Evolutionary conservation across 2,797 vertebrate species (phyloP), one percentile per base, ranked within the genome.

Genomic region (Acomys russatus): DNA sequence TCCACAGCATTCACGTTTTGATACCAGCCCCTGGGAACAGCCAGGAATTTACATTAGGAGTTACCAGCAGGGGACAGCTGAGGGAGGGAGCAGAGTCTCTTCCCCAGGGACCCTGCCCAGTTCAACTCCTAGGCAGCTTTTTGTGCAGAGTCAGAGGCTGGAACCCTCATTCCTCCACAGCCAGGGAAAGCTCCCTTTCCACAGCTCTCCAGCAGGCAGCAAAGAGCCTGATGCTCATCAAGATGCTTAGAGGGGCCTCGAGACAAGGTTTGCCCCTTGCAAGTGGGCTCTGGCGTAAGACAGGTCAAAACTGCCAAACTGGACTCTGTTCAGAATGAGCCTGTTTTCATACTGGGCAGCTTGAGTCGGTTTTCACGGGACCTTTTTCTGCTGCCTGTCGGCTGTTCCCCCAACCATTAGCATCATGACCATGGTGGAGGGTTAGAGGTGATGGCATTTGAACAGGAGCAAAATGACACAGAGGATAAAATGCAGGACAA

Each of bases 21-120:
- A 63, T 79, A 80, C 87, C 85, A 94, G 78, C 66, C 91, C 64
- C 83, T 92, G 83, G 83, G 86, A 96, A 94, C 79, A 91, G 92
- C 92, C 86, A 87, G 71, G 54, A 86, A 95, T 80, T 90, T 73
- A 35, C 70, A 71, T 73, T 44, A 64, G 66, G 54, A 83, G 79
- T 83, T 87, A 59, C 12, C 3, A n/a, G 33, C 76, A 78, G 12
- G 22, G 68, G 28, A 35, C 18, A 61, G 7, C 33, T 66, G 64
- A 91, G 59, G 84, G 35, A 56, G 20, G 8, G 30, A 61, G 23
- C 85, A 86, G 35, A 80, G 44, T 28, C 33, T 28, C 33, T 33
- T 33, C 22, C 59, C 44, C 20, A 49, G 25, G 35, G 61, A 68
- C 64, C 0, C 54, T 92, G 66, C 49, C 68, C 78, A 33, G 61